Evolutionary conservation across 2,113 vertebrate genomes (phyloP), one percentile per base, ranked within the genome.

Genomic region (Baryphthengus martii): DNA sequence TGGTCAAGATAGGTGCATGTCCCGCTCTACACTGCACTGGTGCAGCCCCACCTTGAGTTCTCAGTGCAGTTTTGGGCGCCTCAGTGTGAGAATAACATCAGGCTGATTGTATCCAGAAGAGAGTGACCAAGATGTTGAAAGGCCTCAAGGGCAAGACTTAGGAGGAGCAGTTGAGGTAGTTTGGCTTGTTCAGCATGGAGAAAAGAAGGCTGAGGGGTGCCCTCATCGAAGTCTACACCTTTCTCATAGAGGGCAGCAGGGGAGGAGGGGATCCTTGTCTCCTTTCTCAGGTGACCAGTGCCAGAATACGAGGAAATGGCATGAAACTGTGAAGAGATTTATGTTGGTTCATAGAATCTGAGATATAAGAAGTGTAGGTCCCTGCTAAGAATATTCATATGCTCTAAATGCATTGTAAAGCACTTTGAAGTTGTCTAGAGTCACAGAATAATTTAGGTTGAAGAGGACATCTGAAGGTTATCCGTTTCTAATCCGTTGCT

Each of bases 171-270:
- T 14, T 55, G 52, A 55, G 28, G 52, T 31, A 10, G 31, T 33
- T 29, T 55, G 53, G 29, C 53, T 33, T 33, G 29, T 33, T 55
- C 17, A 33, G 29, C 53, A 11, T 55, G 10, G 53, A 55, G 29
- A 52, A 28, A 13, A 40, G 28, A 52, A 56, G 33, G 40, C 7
- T 9, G 24, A 44, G 6, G 2, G 20, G 3, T 9, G 47, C 25
- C 24, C 10, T 39, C 10, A 50, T 37, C 2, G 5, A 42, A 33
- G 8, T 6, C 40, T 18, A 16, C 16, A 28, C 4, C 7, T 52
- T 73, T 18, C 17, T 72, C 10, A 12, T 19, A 5, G 4, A 1
- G 11, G 20, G 25, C 20, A 50, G 29, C 0, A 1, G 13, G 24
- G 19, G 1, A 7, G 10, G 12, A 67, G 8, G 3, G 13, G 11